Percentiles rank a stretch among this genome's conserved stretches.
Conservation (phyloP, 2,888 invertebrate species). For the Gastracanthus pulcherrimus region DNA sequence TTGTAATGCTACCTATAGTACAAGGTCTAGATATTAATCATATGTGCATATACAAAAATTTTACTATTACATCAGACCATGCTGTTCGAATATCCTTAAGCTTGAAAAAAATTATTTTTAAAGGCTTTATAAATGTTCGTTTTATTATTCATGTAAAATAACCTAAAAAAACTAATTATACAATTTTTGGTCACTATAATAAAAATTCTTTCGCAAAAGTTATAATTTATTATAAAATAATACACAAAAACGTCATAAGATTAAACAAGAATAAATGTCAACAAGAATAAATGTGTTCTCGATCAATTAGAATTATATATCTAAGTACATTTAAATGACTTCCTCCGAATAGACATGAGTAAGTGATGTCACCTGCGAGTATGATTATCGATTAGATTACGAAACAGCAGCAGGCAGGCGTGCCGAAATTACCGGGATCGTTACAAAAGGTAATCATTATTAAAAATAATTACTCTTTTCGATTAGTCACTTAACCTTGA, state of each 20-base stretch:
- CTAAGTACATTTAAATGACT: neutral
- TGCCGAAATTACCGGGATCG: slow-evolving; percentile 29
- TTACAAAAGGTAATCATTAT: slow-evolving; percentile 37
- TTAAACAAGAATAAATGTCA: neutral
- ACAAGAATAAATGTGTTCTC: neutral
- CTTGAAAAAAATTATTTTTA: no score
- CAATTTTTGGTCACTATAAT: no score
- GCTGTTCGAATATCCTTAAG: no score
- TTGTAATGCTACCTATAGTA: no score
- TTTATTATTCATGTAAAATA: no score
- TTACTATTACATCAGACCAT: no score
- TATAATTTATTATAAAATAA: slow-evolving; percentile 12
- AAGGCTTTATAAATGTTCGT: no score
- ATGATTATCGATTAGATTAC: slow-evolving; percentile 32
- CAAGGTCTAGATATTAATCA: no score
- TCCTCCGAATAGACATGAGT: neutral
- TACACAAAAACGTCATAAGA: no score
- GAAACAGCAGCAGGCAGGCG: slow-evolving; percentile 26
- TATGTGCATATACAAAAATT: no score
- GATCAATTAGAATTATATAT: neutral
- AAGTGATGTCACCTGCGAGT: slow-evolving; percentile 32
- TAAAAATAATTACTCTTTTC: slow-evolving; percentile 27
- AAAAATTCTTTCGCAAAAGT: neutral
- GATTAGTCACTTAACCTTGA: slow-evolving; percentile 40
- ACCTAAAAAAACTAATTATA: no score